Evolutionary conservation across 2,888 invertebrate genomes (phyloP), one percentile per base, ranked within the genome.

Genomic region (Andrena haemorrhoa): DNA sequence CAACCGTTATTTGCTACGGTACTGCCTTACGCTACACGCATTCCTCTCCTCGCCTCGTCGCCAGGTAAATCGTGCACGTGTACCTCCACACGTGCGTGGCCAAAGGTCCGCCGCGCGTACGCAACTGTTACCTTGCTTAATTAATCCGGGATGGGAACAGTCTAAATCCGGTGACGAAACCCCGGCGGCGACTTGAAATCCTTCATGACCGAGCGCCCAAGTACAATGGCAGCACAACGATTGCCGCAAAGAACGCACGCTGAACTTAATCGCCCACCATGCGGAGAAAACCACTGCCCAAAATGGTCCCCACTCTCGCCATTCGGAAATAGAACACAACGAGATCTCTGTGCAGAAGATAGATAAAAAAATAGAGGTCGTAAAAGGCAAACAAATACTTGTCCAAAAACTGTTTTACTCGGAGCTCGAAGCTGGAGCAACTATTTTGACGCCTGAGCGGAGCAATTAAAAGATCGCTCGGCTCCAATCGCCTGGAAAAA

Each of bases 1-100:
- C 87, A 68, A 87, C 87, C 87, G 87, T 87, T 87, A 87, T 83
- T 74, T 82, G 84, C 61, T 87, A 87, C 87, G 86, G 84, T 87
- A 87, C 87, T 85, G 75, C 74, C 51, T 76, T 49, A 56, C 79
- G 66, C 74, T 83, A 66, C 82, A 66, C 69, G 71, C 84, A 84
- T 82, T 82, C 87, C 85, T 33, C 68, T 63, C 73, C 56, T 74
- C n/a, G 64, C 72, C 76, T 72, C 72, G 72, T 69, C 76, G 61
- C 63, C 74, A 72, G 82, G 75, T 82, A 73, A 77, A 78, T 74
- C 85, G 85, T 71, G 77, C 86, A 83, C 83, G 86, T 80, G 83
- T 85, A 79, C 70, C 29, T 10, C 60, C 68, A 83, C 83, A 83
- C 83, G 85, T 86, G 83, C 60, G 33, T 2, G 47, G 47, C 29